A percentile compares a stretch with the other conserved stretches of the same genome.
phyloP scores from a whole-genome alignment of 2,888 invertebrate genomes.

The Plagodis pulveraria region DNA sequence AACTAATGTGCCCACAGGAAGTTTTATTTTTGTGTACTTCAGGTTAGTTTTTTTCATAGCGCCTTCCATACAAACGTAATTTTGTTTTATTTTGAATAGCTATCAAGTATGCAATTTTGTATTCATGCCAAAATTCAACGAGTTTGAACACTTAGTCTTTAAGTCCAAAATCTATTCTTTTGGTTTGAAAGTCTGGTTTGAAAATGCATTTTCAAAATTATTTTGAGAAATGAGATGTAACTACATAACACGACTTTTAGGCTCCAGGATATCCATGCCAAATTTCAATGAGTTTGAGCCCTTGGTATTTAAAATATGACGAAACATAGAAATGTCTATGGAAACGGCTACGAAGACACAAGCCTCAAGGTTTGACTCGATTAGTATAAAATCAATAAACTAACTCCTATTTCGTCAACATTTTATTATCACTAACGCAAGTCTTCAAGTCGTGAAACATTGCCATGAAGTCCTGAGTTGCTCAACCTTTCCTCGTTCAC shows the following conservation, averaged over 20 bases:
- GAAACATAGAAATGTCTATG: not conserved
- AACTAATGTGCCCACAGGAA: too few species aligned
- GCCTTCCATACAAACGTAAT: not conserved
- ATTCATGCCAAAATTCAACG: not conserved
- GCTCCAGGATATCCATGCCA: too few species aligned
- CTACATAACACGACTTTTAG: too few species aligned
- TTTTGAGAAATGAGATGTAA: too few species aligned
- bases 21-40: too few species aligned
- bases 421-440: constrained; percentile 44
- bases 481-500: constrained; percentile 43
- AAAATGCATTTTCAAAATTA: too few species aligned
- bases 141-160: not conserved
- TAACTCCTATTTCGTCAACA: constrained; percentile 8
- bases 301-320: too few species aligned
- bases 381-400: constrained; percentile 1
- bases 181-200: too few species aligned
- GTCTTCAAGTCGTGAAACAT: constrained; percentile 52
- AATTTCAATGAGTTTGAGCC: too few species aligned
- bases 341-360: not conserved
- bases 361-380: not conserved
- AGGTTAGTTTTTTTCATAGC: too few species aligned
- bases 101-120: not conserved
- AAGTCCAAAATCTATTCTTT: not conserved
- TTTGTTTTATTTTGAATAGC: not conserved
- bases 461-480: constrained; percentile 49